Evolutionary conservation across 2,888 invertebrate species (phyloP), one percentile per base, ranked within the genome.

Genomic region (Zaprionus lineosus): DNA sequence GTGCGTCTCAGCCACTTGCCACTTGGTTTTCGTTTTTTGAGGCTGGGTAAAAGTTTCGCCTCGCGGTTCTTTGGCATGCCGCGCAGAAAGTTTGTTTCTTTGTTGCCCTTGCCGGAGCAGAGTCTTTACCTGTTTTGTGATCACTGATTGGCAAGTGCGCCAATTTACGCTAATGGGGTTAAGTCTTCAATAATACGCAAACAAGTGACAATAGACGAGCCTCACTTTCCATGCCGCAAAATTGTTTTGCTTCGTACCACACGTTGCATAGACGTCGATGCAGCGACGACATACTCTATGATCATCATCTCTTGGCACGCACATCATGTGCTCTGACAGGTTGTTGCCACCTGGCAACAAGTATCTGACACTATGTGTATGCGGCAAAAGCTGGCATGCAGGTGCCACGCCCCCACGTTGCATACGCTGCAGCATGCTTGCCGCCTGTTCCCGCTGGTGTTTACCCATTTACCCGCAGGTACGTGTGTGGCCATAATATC

Each of bases 161-260:
- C 78, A 79, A 79, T 79, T 79, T 82, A 84, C 74, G 84, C 81
- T 79, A 79, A 79, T 79, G 86, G 84, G 86, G 78, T 84, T 79
- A 79, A 79, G 78, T 69, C 86, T 84, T 79, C 70, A 84, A 79
- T 86, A 79, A 69, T 70, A 81, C 62, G 56, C 59, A 59, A 40
- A 55, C 58, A 78, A 68, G 64, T 84, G 78, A 77, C 85, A 84
- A 73, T 46, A 57, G 34, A 19, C 46, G 39, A 39, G 37, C 43
- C 37, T 69, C 64, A 86, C 78, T 78, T 78, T 78, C 78, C 86
- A 72, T 33, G 46, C 47, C 56, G 51, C 53, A 75, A 76, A 83
- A 75, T 76, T 76, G 79, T 63, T 71, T 53, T n/a, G n/a, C n/a
- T n/a, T n/a, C n/a, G n/a, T n/a, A n/a, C n/a, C n/a, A 4, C 31